phyloP scores from a whole-genome alignment of 2,888 invertebrate genomes.

The Drosophila kambysellisi region DNA sequence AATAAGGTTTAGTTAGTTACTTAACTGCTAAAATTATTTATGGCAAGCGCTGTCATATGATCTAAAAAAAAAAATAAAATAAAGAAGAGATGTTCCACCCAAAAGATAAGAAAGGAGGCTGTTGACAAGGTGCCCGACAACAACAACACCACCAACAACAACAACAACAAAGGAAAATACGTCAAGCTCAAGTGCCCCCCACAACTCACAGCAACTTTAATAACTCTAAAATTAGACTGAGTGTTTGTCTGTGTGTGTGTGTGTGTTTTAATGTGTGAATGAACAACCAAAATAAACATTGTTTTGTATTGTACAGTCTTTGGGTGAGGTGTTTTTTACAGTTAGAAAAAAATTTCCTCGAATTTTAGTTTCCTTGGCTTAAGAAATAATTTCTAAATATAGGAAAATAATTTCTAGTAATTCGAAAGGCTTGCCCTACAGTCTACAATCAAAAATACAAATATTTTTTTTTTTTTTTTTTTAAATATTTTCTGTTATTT shows the following conservation, averaged over 20 bases:
- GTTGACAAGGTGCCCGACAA: slow-evolving; percentile 54
- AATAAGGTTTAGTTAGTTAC: background rate
- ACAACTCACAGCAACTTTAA: slow-evolving; percentile 56
- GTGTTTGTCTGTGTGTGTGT: background rate
- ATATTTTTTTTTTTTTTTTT: background rate
- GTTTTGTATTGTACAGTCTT: slow-evolving; percentile 2
- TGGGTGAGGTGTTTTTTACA: background rate
- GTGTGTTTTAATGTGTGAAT: slow-evolving; percentile 16
- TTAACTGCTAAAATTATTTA: background rate
- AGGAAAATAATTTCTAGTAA: background rate
- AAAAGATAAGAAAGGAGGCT: slow-evolving; percentile 53
- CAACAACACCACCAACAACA: slow-evolving; percentile 3
- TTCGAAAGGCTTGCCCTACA: background rate
- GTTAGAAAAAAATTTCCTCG: background rate
- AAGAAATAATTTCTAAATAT: background rate
- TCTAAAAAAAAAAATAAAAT: background rate
- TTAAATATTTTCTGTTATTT: background rate
- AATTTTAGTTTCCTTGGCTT: background rate
- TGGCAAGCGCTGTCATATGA: slow-evolving; percentile 2
- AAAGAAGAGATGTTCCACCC: background rate
- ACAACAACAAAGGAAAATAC: slow-evolving; percentile 11
- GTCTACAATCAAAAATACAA: background rate
- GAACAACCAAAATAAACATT: slow-evolving; percentile 21
- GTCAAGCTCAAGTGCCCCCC: slow-evolving; percentile 56
- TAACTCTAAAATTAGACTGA: slow-evolving; percentile 42